Evolutionary conservation across 2,113 vertebrate genomes (phyloP).

Genomic region (Mobula birostris): DNA sequence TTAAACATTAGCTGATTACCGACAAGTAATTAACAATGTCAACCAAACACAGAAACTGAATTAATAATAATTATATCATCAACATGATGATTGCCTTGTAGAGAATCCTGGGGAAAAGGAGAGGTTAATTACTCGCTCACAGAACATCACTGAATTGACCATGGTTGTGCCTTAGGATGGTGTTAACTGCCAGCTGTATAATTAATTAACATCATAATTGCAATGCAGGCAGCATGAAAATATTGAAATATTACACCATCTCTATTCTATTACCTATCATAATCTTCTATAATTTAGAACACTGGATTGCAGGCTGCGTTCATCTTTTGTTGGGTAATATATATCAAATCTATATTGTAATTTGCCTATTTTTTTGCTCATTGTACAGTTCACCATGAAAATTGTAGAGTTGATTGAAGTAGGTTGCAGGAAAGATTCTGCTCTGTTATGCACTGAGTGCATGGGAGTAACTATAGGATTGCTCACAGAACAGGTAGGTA

Average conservation of each 20-base stretch:
- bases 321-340: constrained; percentile 38
- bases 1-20: constrained; percentile 80
- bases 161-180: constrained; percentile 56
- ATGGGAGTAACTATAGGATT: neutral
- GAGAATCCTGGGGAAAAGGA: constrained; percentile 66
- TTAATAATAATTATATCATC: constrained; percentile 82
- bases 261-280: constrained; percentile 48
- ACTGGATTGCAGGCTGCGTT: constrained; percentile 37
- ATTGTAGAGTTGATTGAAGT: constrained; percentile 6
- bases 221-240: constrained; percentile 58
- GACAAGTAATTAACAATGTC: constrained; percentile 80
- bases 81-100: constrained; percentile 65
- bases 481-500: neutral
- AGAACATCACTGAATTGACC: constrained; percentile 61
- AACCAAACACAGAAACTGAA: constrained; percentile 67
- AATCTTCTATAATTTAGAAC: constrained; percentile 43
- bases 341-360: constrained; percentile 38
- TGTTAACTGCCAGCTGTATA: constrained; percentile 64
- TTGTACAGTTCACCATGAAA: neutral
- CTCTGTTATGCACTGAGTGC: neutral
- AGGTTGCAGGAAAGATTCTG: neutral
- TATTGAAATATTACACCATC: constrained; percentile 62
- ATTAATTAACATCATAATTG: constrained; percentile 71
- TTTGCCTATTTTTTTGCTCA: constrained; percentile 31
- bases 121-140: constrained; percentile 76